Conservation (phyloP, 2,113 vertebrate species). For the Spheniscus mendiculus region DNA sequence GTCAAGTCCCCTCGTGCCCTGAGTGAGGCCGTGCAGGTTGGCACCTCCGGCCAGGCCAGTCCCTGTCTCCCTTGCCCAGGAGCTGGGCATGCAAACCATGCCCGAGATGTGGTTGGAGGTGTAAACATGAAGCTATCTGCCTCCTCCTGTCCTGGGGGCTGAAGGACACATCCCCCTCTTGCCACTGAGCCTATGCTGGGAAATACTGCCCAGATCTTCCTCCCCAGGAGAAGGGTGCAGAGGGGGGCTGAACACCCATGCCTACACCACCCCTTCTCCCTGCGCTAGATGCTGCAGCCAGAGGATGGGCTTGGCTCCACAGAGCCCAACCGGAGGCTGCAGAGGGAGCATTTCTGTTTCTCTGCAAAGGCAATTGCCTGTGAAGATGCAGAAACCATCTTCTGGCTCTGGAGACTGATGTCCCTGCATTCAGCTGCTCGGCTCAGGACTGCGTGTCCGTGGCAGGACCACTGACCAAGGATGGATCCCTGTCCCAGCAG, state of each 20-base stretch:
- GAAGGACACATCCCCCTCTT: background rate
- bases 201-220: background rate
- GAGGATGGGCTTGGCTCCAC: background rate
- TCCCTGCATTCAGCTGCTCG: background rate
- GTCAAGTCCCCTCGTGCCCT: background rate
- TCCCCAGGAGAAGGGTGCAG: background rate
- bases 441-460: fast-evolving
- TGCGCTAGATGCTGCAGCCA: background rate
- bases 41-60: background rate
- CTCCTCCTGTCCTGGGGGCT: background rate
- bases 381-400: background rate
- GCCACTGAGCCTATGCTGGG: background rate
- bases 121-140: background rate
- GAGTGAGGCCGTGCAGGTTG: background rate
- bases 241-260: background rate
- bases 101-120: background rate
- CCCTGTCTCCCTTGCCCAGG: background rate
- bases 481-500: background rate
- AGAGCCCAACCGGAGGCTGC: background rate
- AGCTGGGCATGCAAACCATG: background rate
- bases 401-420: background rate
- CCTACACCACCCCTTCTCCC: background rate
- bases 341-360: background rate
- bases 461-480: background rate
- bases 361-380: background rate